Conservation (phyloP, 2,113 vertebrate genomes). For the Pseudopodoces humilis region DNA sequence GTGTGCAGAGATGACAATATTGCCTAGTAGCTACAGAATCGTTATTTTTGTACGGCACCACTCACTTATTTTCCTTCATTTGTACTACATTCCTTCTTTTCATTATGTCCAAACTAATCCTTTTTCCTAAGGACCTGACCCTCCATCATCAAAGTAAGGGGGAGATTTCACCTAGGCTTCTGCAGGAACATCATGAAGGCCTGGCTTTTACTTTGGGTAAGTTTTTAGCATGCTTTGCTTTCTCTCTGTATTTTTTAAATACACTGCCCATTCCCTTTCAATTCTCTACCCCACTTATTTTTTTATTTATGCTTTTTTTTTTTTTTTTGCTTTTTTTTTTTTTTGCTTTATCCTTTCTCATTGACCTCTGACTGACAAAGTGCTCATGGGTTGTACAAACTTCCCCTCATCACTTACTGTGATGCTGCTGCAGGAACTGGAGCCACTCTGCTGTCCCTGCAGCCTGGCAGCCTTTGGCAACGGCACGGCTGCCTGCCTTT, state of each 20-base stretch:
- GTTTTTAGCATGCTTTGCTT: slow-evolving; percentile 5
- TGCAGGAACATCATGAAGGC: neutral
- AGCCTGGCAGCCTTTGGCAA: neutral
- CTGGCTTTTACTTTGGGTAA: slow-evolving; percentile 41
- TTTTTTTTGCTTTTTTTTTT: neutral
- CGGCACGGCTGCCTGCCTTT: neutral
- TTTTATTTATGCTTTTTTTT: neutral
- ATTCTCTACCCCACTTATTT: neutral
- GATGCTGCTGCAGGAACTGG: neutral
- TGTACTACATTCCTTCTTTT: slow-evolving; percentile 7
- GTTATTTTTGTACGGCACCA: neutral
- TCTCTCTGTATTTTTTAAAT: neutral
- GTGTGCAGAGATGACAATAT: slow-evolving; percentile 38
- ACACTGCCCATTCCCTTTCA: neutral
- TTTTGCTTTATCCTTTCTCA: neutral
- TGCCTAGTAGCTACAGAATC: slow-evolving; percentile 31
- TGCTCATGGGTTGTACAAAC: neutral
- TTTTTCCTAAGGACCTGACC: neutral
- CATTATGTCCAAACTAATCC: neutral
- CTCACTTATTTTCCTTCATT: slow-evolving; percentile 32
- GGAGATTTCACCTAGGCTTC: neutral
- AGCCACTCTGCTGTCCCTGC: neutral
- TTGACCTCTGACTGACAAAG: neutral
- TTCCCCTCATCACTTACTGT: neutral
- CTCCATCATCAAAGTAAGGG: neutral